phyloP scores from a whole-genome alignment of 2,888 invertebrate genomes.

The Coleophora flavipennella region DNA sequence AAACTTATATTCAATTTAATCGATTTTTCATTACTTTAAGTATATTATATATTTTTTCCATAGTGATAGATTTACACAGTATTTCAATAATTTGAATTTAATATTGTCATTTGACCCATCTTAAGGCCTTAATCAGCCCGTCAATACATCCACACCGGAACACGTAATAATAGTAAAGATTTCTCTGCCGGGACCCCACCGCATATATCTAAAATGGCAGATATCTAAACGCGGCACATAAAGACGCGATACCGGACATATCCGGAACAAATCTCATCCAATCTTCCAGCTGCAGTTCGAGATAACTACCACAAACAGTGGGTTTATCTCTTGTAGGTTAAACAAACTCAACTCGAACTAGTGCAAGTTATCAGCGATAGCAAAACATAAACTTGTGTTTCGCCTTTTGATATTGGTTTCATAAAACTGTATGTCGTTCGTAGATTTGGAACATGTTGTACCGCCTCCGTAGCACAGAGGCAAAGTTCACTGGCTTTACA shows the following conservation, averaged over 20 bases:
- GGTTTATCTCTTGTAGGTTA: too few species aligned
- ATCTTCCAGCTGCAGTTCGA: background rate
- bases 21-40: too few species aligned
- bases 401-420: too few species aligned
- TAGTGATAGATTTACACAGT: too few species aligned
- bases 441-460: background rate
- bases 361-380: background rate
- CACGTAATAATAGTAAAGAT: too few species aligned
- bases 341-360: background rate
- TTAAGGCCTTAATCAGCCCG: conserved; percentile 21
- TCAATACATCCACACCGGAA: conserved; percentile 3
- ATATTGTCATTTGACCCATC: too few species aligned
- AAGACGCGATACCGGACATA: background rate
- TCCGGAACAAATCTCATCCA: too few species aligned
- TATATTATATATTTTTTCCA: too few species aligned
- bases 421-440: conserved; percentile 6
- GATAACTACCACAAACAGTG: background rate
- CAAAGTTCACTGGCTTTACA: too few species aligned
- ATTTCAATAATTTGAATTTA: too few species aligned
- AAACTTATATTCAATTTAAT: too few species aligned
- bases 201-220: background rate
- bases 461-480: too few species aligned
- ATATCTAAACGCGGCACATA: background rate
- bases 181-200: background rate
- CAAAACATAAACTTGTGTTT: background rate